Conservation (phyloP, 2,888 invertebrate genomes). For the Beris morrisii region DNA sequence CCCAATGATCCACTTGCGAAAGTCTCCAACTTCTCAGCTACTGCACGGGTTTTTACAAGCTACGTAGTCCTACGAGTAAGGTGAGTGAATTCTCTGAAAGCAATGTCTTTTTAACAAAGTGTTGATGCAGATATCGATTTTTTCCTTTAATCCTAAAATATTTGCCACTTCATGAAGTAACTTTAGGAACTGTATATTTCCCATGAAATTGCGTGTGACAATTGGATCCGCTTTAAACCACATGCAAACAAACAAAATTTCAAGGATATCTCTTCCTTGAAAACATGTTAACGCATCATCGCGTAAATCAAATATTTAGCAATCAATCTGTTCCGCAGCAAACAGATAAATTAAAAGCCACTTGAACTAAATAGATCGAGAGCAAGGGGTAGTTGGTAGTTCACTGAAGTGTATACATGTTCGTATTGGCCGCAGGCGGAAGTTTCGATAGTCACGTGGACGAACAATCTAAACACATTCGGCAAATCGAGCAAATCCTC, state of each 20-base stretch:
- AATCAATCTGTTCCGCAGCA: conserved; percentile 42
- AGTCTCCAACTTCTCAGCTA: too few relatives aligned
- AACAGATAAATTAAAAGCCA: conserved; percentile 35
- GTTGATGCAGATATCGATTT: too few relatives aligned
- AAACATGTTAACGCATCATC: conserved; percentile 37
- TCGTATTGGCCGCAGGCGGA: conserved; percentile 26
- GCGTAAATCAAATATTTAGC: conserved; percentile 41
- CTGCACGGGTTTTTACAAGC: too few relatives aligned
- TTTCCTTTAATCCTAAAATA: too few relatives aligned
- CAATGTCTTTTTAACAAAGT: too few relatives aligned
- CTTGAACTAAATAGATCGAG: conserved; percentile 36
- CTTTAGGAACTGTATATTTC: neutral
- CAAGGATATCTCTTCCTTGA: conserved; percentile 4
- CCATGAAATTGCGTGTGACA: conserved; percentile 18
- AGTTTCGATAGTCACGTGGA: conserved; percentile 33
- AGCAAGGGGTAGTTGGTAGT: conserved; percentile 5
- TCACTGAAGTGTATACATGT: neutral
- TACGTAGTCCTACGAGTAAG: too few relatives aligned
- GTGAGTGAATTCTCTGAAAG: too few relatives aligned
- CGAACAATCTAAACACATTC: conserved; percentile 37
- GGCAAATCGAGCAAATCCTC: conserved; percentile 35
- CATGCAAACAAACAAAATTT: conserved; percentile 21
- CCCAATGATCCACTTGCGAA: too few relatives aligned
- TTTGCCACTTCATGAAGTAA: too few relatives aligned
- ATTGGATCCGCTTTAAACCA: conserved; percentile 22